These are phyloP conservation scores for Pseudorectes ferrugineus DNA, from an alignment of 2,113 vertebrate genomes.

Conservation along the genomic window DNA sequence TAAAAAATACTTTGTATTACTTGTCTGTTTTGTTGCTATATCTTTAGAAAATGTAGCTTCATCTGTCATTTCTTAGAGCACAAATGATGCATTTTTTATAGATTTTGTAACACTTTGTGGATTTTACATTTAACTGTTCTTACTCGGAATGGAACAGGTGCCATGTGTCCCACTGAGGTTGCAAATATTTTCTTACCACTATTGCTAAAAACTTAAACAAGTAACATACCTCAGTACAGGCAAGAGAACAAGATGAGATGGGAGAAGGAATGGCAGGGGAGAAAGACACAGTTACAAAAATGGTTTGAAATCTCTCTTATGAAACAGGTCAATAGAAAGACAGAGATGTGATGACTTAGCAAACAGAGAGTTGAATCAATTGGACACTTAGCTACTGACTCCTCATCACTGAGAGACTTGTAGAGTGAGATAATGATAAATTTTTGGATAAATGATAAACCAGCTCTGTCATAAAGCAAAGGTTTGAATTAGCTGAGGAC, in stretches of 20 bases:
- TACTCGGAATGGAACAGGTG: background rate
- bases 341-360: background rate
- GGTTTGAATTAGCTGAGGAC: background rate
- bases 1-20: background rate
- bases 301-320: background rate
- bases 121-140: background rate
- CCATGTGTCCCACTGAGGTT: background rate
- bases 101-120: background rate
- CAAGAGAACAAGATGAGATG: background rate
- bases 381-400: background rate
- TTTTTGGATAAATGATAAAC: background rate
- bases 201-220: background rate
- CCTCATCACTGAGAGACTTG: background rate
- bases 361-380: background rate
- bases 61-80: background rate
- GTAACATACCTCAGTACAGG: background rate
- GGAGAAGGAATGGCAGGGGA: background rate
- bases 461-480: background rate
- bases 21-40: background rate
- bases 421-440: background rate
- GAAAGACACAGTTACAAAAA: background rate
- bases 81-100: background rate
- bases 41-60: background rate
- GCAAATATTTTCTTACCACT: background rate
- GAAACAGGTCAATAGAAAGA: background rate